These are phyloP conservation scores for Cerceris rybyensis DNA, from an alignment of 2,888 invertebrate species.

Conservation along the genomic window DNA sequence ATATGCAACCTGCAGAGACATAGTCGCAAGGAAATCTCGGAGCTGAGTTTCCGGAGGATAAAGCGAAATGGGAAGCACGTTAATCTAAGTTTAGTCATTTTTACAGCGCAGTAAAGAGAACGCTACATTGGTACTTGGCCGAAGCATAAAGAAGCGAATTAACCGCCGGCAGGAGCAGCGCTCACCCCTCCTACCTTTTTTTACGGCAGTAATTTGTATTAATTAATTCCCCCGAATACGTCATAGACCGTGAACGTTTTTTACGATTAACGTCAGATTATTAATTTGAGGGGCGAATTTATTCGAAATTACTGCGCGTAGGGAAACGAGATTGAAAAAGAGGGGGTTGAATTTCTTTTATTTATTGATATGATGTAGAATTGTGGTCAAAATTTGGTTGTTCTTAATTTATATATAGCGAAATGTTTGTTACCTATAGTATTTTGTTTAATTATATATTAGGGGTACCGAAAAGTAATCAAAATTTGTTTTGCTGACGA, in stretches of 20 bases:
- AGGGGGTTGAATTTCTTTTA: too few relatives aligned
- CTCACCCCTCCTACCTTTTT: not conserved
- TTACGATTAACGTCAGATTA: constrained; percentile 1
- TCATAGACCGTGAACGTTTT: not conserved
- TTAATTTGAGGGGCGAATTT: not conserved
- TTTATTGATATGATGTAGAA: too few relatives aligned
- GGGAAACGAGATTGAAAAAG: too few relatives aligned
- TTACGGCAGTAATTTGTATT: constrained; percentile 5
- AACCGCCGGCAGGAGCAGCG: not conserved
- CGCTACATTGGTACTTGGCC: not conserved
- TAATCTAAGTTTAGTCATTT: constrained; percentile 32
- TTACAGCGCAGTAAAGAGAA: constrained; percentile 17
- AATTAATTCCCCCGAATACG: not conserved
- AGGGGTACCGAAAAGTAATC: too few relatives aligned
- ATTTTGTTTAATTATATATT: too few relatives aligned
- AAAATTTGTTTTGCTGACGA: too few relatives aligned
- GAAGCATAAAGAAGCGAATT: not conserved
- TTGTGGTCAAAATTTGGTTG: too few relatives aligned
- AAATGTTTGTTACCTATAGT: too few relatives aligned
- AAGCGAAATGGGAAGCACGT: constrained; percentile 16
- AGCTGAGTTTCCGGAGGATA: constrained; percentile 4
- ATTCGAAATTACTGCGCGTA: not conserved
- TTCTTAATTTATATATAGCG: too few relatives aligned
- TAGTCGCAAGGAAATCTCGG: constrained; percentile 7
- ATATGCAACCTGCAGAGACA: not conserved